Percentiles rank a stretch among this genome's conserved stretches.
Conservation (phyloP, 2,113 vertebrate species). For the Clarias gariepinus region DNA sequence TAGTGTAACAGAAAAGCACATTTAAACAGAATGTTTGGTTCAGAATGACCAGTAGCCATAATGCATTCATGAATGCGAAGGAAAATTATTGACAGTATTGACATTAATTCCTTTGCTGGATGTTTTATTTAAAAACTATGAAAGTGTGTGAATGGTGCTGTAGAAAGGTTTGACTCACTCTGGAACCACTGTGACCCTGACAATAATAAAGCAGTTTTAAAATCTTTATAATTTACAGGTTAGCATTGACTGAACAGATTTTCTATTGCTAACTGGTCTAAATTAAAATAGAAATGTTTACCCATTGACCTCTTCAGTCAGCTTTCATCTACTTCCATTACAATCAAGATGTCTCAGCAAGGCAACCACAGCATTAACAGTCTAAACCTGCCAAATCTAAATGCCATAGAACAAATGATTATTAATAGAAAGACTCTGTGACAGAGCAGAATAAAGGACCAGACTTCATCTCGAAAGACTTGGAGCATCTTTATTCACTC, state of each 20-base stretch:
- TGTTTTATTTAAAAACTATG: not conserved
- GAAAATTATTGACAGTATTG: not conserved
- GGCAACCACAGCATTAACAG: not conserved
- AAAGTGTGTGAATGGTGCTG: not conserved
- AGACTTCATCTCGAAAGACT: not conserved
- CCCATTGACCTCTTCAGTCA: not conserved
- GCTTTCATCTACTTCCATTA: not conserved
- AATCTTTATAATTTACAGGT: not conserved
- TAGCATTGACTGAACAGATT: not conserved
- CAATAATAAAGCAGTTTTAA: not conserved
- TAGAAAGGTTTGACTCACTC: not conserved
- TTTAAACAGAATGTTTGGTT: not conserved
- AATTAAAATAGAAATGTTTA: not conserved
- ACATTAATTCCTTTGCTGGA: not conserved
- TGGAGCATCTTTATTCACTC: slow-evolving; percentile 9
- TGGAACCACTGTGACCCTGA: not conserved
- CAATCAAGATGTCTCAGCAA: not conserved
- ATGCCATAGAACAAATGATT: slow-evolving; percentile 4
- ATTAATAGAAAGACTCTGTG: not conserved
- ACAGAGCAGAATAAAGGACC: not conserved
- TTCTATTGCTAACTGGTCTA: not conserved
- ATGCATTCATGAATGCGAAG: not conserved
- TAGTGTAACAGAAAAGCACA: not conserved
- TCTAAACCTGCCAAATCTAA: not conserved
- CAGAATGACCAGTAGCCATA: not conserved